These are phyloP conservation scores for Ciconia stormi DNA, from an alignment of 2,113 vertebrate genomes.

Conservation along the genomic window DNA sequence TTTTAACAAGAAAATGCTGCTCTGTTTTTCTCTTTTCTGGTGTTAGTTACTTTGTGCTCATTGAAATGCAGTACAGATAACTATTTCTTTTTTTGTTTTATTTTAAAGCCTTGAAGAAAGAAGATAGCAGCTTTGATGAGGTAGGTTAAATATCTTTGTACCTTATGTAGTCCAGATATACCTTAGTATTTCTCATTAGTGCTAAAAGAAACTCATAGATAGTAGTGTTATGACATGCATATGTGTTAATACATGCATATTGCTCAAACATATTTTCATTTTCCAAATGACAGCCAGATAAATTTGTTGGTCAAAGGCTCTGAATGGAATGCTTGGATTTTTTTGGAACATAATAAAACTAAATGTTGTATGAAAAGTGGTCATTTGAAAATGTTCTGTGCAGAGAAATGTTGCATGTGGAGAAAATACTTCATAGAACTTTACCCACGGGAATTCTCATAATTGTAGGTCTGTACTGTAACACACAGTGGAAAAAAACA, in stretches of 20 bases:
- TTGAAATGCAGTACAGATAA: slow-evolving; percentile 59
- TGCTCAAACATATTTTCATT: neutral
- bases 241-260: neutral
- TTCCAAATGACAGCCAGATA: neutral
- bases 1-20: slow-evolving; percentile 34
- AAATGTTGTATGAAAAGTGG: neutral
- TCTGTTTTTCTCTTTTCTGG: neutral
- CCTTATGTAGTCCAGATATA: neutral
- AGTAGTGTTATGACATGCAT: neutral
- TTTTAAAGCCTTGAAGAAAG: slow-evolving; percentile 95
- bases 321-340: neutral
- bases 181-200: neutral
- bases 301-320: neutral
- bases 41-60: slow-evolving; percentile 14
- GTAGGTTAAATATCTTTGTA: slow-evolving; percentile 76
- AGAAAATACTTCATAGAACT: neutral
- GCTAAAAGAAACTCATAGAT: neutral
- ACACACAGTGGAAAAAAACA: neutral
- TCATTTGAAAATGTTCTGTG: neutral
- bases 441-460: neutral
- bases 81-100: slow-evolving; percentile 67
- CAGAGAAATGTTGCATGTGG: neutral
- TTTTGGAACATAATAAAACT: neutral
- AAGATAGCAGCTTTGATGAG: slow-evolving; percentile 93
- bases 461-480: neutral